Conservation (phyloP, 2,888 invertebrate genomes). For the Nineta flava region DNA sequence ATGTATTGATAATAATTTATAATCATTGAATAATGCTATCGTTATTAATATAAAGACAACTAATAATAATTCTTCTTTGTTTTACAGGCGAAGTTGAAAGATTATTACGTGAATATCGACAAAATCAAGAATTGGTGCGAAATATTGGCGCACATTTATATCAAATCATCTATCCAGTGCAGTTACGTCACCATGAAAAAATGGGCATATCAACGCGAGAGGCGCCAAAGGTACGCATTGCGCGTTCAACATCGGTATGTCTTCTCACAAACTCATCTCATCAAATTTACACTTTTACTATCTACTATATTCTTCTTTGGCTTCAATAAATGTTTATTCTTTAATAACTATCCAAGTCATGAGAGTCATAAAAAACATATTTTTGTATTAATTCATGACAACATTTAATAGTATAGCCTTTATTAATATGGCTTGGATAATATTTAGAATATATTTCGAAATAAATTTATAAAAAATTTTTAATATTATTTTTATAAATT, state of each 20-base stretch:
- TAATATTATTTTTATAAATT: no score
- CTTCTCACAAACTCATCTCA: slow-evolving; percentile 18
- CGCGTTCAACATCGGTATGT: slow-evolving; percentile 38
- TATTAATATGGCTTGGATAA: no score
- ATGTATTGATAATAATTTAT: no score
- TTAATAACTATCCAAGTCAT: no score
- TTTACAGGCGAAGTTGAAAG: slow-evolving; percentile 77
- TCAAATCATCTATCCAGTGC: slow-evolving; percentile 89
- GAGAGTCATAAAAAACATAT: no score
- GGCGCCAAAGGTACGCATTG: slow-evolving; percentile 64
- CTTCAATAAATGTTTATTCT: neutral
- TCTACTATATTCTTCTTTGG: neutral
- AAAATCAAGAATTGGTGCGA: slow-evolving; percentile 82
- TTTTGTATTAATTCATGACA: no score
- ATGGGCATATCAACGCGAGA: slow-evolving; percentile 91
- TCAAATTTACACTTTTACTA: slow-evolving; percentile 3
- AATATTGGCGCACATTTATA: slow-evolving; percentile 85
- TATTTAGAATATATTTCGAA: no score
- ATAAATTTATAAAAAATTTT: no score
- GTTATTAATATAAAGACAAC: no score
- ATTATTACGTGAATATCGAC: slow-evolving; percentile 75
- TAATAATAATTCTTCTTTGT: no score
- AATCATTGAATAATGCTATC: no score
- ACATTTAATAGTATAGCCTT: no score
- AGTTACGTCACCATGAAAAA: slow-evolving; percentile 87